Percentiles rank a stretch among this genome's conserved stretches.
These are phyloP conservation scores for Coracias cyanogaster DNA, from an alignment of 2,797 vertebrate species.

Conservation along the genomic window DNA sequence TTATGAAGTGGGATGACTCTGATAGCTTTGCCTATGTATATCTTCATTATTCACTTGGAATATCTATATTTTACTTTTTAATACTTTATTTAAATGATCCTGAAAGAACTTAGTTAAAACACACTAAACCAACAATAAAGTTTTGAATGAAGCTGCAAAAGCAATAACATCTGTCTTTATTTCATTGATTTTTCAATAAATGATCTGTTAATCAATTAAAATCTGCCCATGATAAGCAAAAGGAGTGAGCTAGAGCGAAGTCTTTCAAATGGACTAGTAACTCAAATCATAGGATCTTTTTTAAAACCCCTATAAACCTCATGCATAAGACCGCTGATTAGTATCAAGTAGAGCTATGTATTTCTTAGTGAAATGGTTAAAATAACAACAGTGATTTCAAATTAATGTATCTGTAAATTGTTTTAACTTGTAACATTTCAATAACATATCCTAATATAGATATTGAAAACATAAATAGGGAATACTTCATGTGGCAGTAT, in stretches of 20 bases:
- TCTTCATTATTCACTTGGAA: not conserved
- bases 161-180: not conserved
- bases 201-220: not conserved
- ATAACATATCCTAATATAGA: not conserved
- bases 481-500: not conserved
- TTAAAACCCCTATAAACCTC: not conserved
- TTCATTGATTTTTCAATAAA: conserved; percentile 12
- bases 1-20: not conserved
- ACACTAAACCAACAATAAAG: not conserved
- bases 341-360: not conserved
- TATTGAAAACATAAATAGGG: not conserved
- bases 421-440: not conserved
- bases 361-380: conserved; percentile 18
- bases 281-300: not conserved
- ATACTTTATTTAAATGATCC: not conserved
- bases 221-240: not conserved
- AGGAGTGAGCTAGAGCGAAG: not conserved
- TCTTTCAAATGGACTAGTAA: not conserved
- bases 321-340: not conserved
- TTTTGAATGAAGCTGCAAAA: not conserved
- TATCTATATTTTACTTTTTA: not conserved
- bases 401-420: not conserved
- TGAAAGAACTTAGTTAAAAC: conserved; percentile 10
- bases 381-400: conserved; percentile 4
- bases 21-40: not conserved